Conservation (phyloP, 2,113 vertebrate genomes). For the Vulpes ferrilata region DNA sequence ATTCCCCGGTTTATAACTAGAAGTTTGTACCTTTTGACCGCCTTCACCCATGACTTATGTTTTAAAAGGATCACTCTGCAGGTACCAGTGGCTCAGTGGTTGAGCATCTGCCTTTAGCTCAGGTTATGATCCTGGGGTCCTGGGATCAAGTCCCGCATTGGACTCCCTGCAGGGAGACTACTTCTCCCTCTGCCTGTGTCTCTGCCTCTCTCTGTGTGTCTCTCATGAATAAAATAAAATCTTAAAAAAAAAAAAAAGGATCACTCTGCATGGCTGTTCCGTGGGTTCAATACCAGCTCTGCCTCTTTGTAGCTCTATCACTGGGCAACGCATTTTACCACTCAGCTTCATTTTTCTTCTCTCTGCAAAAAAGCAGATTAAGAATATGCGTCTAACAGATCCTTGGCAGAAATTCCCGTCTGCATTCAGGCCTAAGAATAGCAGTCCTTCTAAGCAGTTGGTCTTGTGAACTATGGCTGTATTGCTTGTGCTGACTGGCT, state of each 20-base stretch:
- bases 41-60: not conserved
- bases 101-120: no score
- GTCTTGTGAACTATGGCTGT: not conserved
- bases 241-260: no score
- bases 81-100: no score
- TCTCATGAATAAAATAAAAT: no score
- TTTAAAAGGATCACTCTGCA: not conserved
- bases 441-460: slow-evolving; percentile 67
- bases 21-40: not conserved
- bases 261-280: not conserved
- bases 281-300: not conserved
- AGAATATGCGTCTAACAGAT: slow-evolving; percentile 58
- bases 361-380: slow-evolving; percentile 56
- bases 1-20: not conserved
- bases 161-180: no score
- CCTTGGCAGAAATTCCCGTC: slow-evolving; percentile 76
- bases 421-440: slow-evolving; percentile 78
- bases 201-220: no score
- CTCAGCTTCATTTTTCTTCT: not conserved
- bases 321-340: not conserved
- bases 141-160: no score
- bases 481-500: not conserved
- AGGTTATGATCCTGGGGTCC: no score
- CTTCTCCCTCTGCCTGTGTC: no score
- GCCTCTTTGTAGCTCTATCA: not conserved